Evolutionary conservation across 2,113 vertebrate species (phyloP), one percentile per base, ranked within the genome.

Genomic region (Xiphias gladius): DNA sequence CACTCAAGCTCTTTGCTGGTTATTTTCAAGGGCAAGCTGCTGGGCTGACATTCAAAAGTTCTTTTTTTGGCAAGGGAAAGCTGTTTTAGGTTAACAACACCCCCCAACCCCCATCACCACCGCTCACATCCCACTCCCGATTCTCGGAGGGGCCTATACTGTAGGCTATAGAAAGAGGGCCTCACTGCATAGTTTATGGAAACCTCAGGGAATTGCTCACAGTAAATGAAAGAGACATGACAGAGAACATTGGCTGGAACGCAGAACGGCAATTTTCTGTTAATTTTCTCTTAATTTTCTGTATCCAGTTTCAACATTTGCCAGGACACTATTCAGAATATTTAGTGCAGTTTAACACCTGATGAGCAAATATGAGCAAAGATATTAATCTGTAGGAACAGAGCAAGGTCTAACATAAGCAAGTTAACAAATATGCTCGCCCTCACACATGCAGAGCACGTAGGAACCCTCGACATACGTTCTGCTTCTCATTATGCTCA

Each of bases 61-160:
- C 22, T 64, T 79, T 85, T 64, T 79, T 85, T 91, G 82, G 80
- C 76, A 79, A 72, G 35, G 7, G 66, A 83, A 85, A 90, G 86
- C 90, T 91, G 89, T 89, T 92, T 91, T 87, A 79, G 77, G 86
- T 88, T 89, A 89, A 87, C 72, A 68, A 30, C 43, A 70, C 67
- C 79, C 79, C 70, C 43, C 32, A 35, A 35, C 32, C 32, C 32
- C 32, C 32, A 35, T 6, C 3, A 35, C 32, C n/a, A 55, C 62
- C 65, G 72, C 32, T 13, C 37, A 39, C 70, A 63, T 76, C 70
- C 43, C n/a, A 54, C 62, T 58, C 78, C 26, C 13, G 55, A 83
- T 83, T 88, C 82, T 82, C 68, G 50, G 76, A 88, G 79, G 80
- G 64, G 64, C 65, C 82, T 50, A 64, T 84, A 84, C 72, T 90